These are phyloP conservation scores for Ispidina picta DNA, from an alignment of 2,797 vertebrate genomes.

Conservation along the genomic window DNA sequence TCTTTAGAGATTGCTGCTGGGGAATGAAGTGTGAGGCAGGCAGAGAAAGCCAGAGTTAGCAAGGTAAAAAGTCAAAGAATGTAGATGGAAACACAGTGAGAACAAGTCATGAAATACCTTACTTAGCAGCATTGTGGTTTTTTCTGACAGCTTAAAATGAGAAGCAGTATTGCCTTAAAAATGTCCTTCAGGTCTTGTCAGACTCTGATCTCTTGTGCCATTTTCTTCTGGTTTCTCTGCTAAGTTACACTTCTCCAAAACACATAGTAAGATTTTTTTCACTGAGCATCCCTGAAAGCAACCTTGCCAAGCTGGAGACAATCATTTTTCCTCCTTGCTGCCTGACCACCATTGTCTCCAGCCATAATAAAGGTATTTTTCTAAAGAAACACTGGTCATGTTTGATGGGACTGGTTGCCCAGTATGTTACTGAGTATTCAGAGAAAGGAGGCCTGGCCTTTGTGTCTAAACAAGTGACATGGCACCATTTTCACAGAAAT, in stretches of 20 bases:
- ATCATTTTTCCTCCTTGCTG: background rate
- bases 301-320: background rate
- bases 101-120: background rate
- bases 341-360: background rate
- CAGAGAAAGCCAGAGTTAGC: background rate
- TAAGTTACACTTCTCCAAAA: background rate
- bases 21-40: background rate
- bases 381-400: background rate
- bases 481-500: background rate
- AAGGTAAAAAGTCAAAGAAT: background rate
- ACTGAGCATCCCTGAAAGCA: background rate
- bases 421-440: background rate
- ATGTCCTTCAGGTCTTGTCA: background rate
- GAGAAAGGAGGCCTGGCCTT: background rate
- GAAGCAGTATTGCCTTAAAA: background rate
- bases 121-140: background rate
- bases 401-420: background rate
- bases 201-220: background rate
- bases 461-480: background rate
- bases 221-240: background rate
- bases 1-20: background rate
- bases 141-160: background rate
- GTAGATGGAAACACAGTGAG: background rate
- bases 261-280: background rate
- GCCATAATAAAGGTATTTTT: background rate